Conservation (phyloP, 2,113 vertebrate species). For the Phrynosoma blainvillii region DNA sequence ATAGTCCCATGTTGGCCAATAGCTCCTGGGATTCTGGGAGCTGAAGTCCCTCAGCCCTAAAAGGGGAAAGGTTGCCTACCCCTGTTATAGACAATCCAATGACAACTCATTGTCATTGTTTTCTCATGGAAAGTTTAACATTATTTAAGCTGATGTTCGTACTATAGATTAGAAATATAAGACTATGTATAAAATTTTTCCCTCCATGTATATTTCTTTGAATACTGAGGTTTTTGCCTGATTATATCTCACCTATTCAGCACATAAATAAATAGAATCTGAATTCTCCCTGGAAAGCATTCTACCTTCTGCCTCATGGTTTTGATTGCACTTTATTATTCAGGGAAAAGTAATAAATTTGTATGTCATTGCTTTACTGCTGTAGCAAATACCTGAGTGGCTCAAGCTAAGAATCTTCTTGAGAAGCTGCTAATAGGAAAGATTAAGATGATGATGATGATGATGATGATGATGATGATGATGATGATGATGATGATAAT, state of each 20-base stretch:
- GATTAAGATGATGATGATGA: no score
- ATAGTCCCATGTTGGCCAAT: no score
- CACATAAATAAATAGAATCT: conserved; percentile 26
- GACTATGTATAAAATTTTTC: neutral
- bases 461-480: no score
- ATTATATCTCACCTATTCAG: conserved; percentile 21
- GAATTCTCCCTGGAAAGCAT: conserved; percentile 26
- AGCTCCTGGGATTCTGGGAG: no score
- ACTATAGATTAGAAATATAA: neutral
- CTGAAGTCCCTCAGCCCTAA: no score
- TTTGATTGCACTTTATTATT: conserved; percentile 45
- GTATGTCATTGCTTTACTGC: conserved; percentile 48
- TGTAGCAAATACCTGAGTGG: conserved; percentile 27
- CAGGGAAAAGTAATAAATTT: conserved; percentile 37
- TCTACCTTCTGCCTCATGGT: conserved; percentile 46
- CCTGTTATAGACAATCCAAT: neutral
- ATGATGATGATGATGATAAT: no score
- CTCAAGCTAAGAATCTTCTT: conserved; percentile 33
- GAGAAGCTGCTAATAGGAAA: conserved; percentile 51
- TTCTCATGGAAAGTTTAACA: conserved; percentile 18
- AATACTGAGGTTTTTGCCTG: neutral
- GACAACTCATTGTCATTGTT: neutral
- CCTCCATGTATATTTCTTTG: conserved; percentile 10
- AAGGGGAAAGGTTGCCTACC: no score
- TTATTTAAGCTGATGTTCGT: conserved; percentile 17